Base-by-base conservation (phyloP, 2,113 vertebrate genomes). In the Penelope pileata region DNA sequence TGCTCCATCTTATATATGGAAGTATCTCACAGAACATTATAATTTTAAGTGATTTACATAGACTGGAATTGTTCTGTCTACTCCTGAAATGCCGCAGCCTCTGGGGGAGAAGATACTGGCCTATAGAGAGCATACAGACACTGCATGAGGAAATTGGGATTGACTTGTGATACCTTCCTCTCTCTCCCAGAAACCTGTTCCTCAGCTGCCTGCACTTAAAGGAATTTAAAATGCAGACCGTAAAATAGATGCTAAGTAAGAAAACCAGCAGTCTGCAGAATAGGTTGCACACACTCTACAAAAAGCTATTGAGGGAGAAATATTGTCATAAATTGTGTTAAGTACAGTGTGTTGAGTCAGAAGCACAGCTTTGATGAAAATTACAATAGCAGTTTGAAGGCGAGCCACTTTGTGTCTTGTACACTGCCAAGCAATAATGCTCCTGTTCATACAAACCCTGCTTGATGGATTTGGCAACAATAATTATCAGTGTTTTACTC, bases 211-310 rank as follows among this genome's bases (percentile, higher is more conserved):
- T 91, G 94, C 88, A 96, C 95, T 96, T 94, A 95, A 77, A 97
- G 58, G 70, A 92, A 84, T 93, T 95, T 93, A 95, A 97, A 96
- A 96, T 90, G 80, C 94, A 92, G 88, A 42, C 83, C 63, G 64
- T 93, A 95, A 96, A 97, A 91, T 66, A 94, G 69, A 94, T 83
- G 90, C 72, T 92, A 94, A 95, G 86, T 87, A 84, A 91, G 88
- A 91, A 96, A 95, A 84, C 86, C 86, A 91, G 80, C 90, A 97
- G 88, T 15, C 95, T 94, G 94, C 96, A 94, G 95, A 95, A 92
- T 79, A 87, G 84, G 91, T 91, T 93, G 93, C 45, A 59, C 66
- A 92, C 59, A 83, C 69, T 83, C 86, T 30, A 83, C 93, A 80
- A 86, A 92, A 94, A 95, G 88, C 95, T 92, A 82, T 58, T 89